phyloP scores from a whole-genome alignment of 2,113 vertebrate genomes.

The Stomatorhinus ivindoensis region DNA sequence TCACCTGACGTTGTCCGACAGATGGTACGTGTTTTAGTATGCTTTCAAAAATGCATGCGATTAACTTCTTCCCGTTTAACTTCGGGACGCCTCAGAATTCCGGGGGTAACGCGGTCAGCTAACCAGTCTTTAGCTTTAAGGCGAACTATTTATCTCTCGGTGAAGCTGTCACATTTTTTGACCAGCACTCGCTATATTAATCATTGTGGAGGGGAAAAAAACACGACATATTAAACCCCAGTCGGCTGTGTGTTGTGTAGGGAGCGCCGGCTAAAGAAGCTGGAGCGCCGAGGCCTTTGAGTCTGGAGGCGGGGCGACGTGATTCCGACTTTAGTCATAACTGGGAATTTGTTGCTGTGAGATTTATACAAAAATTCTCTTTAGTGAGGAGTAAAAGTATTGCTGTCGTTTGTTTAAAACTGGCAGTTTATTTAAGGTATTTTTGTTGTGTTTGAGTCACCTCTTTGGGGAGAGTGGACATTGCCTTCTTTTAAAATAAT shows the following conservation, averaged over 20 bases:
- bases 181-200: neutral
- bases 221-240: neutral
- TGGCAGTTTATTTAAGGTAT: neutral
- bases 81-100: neutral
- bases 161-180: neutral
- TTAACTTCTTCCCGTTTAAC: neutral
- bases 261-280: neutral
- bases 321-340: neutral
- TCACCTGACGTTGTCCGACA: constrained; percentile 59
- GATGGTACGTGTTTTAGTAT: constrained; percentile 44
- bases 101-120: neutral
- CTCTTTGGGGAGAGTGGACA: neutral
- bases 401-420: neutral
- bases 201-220: neutral
- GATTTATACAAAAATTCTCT: neutral
- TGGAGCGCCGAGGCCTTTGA: neutral
- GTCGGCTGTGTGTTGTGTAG: neutral
- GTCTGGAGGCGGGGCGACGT: neutral
- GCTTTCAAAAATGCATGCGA: neutral
- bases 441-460: neutral
- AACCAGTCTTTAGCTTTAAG: neutral
- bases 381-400: neutral
- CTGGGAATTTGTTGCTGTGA: neutral
- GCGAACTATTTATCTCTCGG: neutral
- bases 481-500: neutral